Evolutionary conservation across 1,140 invertebrate species (phyloP).

Genomic region (Anoplolepis gracilipes): DNA sequence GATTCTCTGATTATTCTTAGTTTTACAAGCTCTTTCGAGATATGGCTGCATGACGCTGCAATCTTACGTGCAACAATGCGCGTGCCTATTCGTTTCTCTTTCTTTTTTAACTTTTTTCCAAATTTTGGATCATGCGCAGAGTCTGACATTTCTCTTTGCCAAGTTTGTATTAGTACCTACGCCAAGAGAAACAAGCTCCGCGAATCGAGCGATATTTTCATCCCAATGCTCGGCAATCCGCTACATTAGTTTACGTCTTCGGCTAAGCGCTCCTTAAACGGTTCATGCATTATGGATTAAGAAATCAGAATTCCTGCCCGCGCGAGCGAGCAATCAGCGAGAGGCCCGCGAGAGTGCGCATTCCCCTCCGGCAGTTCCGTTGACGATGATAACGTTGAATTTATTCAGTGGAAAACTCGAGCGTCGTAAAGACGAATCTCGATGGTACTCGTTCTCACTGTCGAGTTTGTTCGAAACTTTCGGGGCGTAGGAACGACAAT

Average conservation of each 20-base stretch:
- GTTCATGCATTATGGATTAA: slow-evolving; percentile 78
- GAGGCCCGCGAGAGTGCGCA: slow-evolving; percentile 22
- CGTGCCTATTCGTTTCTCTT: not conserved
- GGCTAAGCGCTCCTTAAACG: slow-evolving; percentile 76
- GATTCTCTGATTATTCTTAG: slow-evolving; percentile 53
- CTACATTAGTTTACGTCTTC: slow-evolving; percentile 76
- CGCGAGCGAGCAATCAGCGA: slow-evolving; percentile 59
- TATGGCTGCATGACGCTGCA: slow-evolving; percentile 70
- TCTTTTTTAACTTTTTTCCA: slow-evolving; percentile 13
- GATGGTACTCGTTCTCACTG: slow-evolving; percentile 51
- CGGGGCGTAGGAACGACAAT: not conserved
- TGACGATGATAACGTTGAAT: slow-evolving; percentile 70
- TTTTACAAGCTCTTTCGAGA: slow-evolving; percentile 73
- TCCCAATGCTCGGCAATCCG: slow-evolving; percentile 69
- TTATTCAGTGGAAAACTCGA: slow-evolving; percentile 74
- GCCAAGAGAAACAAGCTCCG: not conserved
- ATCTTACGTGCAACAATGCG: slow-evolving; percentile 70
- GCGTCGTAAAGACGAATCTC: slow-evolving; percentile 58
- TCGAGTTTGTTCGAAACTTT: slow-evolving; percentile 50
- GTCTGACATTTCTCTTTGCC: slow-evolving; percentile 11
- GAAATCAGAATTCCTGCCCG: slow-evolving; percentile 73
- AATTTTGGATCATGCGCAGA: slow-evolving; percentile 8
- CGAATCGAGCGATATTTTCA: slow-evolving; percentile 69
- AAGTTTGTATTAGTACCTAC: not conserved
- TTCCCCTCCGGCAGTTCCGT: slow-evolving; percentile 38